These are phyloP conservation scores for Leptobrachium leishanense DNA, from an alignment of 2,113 vertebrate genomes.

Conservation along the genomic window DNA sequence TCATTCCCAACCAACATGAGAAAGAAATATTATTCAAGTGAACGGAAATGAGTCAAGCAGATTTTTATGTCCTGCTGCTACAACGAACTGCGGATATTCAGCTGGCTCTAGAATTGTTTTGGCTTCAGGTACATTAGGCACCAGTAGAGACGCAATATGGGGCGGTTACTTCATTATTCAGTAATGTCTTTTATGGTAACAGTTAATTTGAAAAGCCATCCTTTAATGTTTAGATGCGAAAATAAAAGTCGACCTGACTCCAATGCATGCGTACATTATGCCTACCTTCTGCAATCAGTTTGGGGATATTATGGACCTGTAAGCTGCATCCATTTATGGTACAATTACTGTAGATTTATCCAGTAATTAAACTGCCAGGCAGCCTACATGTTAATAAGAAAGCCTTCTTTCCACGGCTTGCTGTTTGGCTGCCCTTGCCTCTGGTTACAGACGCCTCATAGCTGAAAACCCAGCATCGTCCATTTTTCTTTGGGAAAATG, in stretches of 20 bases:
- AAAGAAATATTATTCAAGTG: slow-evolving; percentile 12
- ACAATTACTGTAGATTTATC: slow-evolving; percentile 9
- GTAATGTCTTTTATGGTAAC: slow-evolving; percentile 9
- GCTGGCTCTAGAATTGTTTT: slow-evolving; percentile 29
- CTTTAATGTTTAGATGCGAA: not conserved
- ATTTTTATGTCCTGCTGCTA: slow-evolving; percentile 15
- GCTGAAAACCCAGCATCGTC: slow-evolving; percentile 1
- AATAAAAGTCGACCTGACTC: not conserved
- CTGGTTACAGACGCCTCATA: slow-evolving; percentile 29
- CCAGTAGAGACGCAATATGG: slow-evolving; percentile 24
- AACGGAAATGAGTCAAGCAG: slow-evolving; percentile 22
- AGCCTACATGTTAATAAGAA: slow-evolving; percentile 20
- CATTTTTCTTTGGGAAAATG: not conserved
- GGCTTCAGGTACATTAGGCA: slow-evolving; percentile 14
- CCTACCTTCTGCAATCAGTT: too few species aligned
- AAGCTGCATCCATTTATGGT: not conserved
- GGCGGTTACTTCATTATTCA: slow-evolving; percentile 24
- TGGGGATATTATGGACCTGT: not conserved
- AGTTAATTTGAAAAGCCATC: not conserved
- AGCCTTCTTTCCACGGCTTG: slow-evolving; percentile 13
- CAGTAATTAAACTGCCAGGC: slow-evolving; percentile 11
- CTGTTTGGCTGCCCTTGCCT: slow-evolving; percentile 33
- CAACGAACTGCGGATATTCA: slow-evolving; percentile 2
- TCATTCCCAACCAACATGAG: not conserved
- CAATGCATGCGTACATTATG: too few species aligned